These are phyloP conservation scores for Prunella himalayana DNA, from an alignment of 2,113 vertebrate species.

Conservation along the genomic window DNA sequence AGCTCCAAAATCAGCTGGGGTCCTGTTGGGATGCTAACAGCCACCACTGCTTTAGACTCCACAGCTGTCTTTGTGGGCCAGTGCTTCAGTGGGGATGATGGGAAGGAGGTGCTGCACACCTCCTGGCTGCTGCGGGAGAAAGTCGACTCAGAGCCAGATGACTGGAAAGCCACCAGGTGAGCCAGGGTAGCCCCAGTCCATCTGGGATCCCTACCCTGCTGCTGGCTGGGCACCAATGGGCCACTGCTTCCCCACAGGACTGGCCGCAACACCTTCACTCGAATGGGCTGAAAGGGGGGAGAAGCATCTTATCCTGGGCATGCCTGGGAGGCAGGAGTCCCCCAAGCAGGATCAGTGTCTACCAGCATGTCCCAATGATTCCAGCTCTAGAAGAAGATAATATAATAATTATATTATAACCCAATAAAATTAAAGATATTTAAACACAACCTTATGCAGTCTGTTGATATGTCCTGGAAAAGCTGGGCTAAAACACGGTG, in stretches of 20 bases:
- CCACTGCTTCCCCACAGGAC: background rate
- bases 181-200: background rate
- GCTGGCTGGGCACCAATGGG: rapidly evolving
- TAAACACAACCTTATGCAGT: background rate
- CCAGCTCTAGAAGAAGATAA: rapidly evolving
- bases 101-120: background rate
- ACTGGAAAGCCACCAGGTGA: conserved; percentile 44
- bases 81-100: background rate
- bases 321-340: rapidly evolving
- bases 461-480: background rate
- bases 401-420: too few relatives aligned
- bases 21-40: background rate
- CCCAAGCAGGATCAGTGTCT: too few relatives aligned
- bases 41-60: background rate
- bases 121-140: conserved; percentile 17
- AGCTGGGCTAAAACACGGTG: rapidly evolving
- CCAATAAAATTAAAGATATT: background rate
- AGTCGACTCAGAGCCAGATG: rapidly evolving
- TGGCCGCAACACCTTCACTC: background rate
- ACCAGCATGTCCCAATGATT: background rate
- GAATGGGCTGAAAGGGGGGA: rapidly evolving
- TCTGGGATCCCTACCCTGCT: background rate
- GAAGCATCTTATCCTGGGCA: rapidly evolving
- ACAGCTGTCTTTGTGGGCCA: conserved; percentile 5
- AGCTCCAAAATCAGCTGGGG: background rate